Evolutionary conservation across 1,140 invertebrate genomes (phyloP), one percentile per base, ranked within the genome.

Genomic region (Neotoxoptera formosana): DNA sequence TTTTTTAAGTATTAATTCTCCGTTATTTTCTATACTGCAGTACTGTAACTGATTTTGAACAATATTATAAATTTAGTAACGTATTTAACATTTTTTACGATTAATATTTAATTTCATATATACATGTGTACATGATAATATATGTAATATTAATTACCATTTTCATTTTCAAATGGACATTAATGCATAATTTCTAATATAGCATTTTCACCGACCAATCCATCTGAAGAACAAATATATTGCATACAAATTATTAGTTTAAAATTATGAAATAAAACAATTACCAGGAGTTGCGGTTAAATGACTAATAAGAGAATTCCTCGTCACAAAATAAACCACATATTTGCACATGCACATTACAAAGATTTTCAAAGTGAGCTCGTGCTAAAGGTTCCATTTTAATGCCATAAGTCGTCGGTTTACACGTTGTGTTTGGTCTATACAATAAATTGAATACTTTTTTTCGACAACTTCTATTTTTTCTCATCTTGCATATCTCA

Each of bases 381-480:
- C 34, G 30, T 34, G 88, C 51, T 51, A n/a, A n/a, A 56, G 41
- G 48, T n/a, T 89, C 51, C 88, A 90, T 53, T 90, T 90, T 3
- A 51, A 90, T 56, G 2, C 88, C 88, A 23, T 90, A 56, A 6
- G 88, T 51, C 20, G 53, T 53, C 56, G 56, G 47, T 34, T 90
- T 56, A 30, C 30, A 34, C n/a, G 30, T 90, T 23, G 51, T 53
- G 51, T 36, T 14, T n/a, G 88, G 51, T 11, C 8, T 51, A 7
- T 90, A 90, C 21, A 90, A 56, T 34, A 90, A 53, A 34, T 34
- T 90, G 88, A 36, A 36, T 53, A 90, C 51, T 90, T 90, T 90
- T 34, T 41, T 90, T n/a, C 48, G n/a, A 56, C 51, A 56, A 90
- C 51, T 90, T 34, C 51, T 90, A 56, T 56, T 56, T 34, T 23